Base-by-base conservation (phyloP, 2,113 vertebrate species). In the Lucifuga dentata region DNA sequence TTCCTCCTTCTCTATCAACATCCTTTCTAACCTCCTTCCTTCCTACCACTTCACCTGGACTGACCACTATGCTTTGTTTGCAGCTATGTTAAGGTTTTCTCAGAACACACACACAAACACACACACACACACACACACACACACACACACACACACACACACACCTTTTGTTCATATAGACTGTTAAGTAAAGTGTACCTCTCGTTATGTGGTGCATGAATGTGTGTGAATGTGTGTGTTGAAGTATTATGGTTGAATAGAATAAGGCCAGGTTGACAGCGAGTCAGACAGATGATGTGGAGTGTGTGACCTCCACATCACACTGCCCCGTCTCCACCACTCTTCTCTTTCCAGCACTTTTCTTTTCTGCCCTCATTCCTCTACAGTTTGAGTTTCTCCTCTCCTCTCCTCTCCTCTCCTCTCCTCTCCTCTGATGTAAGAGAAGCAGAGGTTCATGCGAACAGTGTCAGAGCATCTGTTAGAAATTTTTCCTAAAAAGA, bases 251-350 rank as follows among this genome's bases (percentile, higher is more conserved):
- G 69, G 46, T 50, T 77, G 60, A 71, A 45, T 72, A 60, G 75
- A 75, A 86, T 74, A 74, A 78, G 80, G 71, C 77, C 73, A 67
- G 56, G 43, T 32, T 76, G 85, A 83, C 72, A 83, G 76, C 71
- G 50, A 71, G 71, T 52, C 68, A 81, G 80, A 70, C 53, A 20
- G 59, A 80, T 81, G 74, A 85, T 38, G 41, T 36, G 36, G 24
- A 46, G 59, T 65, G 63, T 41, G 56, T 71, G 61, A 72, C 80
- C 64, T 49, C 66, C 48, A 55, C 1, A 35, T 57, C 56, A 66
- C 49, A 24, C 69, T 0, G 5, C 52, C 61, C 60, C 38, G 26
- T 70, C 65, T 33, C 50, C 61, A 38, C 62, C 5, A 3, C 59
- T 26, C 45, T 15, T 68, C 41, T 32, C 15, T 62, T 44, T 72